phyloP scores from a whole-genome alignment of 2,888 invertebrate genomes.

The Dicranocentrus wangi region DNA sequence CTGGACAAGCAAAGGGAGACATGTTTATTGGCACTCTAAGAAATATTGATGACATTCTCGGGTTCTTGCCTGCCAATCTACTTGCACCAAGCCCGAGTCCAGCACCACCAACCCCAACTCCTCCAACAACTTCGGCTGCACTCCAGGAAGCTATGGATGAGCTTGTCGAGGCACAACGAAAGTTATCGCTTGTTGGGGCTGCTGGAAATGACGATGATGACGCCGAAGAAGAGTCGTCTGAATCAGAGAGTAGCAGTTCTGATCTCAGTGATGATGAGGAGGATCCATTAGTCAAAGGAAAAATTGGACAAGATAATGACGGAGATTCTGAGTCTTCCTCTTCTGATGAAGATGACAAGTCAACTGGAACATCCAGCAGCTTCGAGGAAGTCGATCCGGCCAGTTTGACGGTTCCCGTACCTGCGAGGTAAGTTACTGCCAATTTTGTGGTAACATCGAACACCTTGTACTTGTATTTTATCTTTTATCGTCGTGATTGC shows the following conservation, averaged over 20 bases:
- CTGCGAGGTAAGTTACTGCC: slow-evolving; percentile 37
- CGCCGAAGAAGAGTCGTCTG: slow-evolving; percentile 11
- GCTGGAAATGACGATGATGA: slow-evolving; percentile 45
- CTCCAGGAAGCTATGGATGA: slow-evolving; percentile 62
- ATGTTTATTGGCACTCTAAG: slow-evolving; percentile 88
- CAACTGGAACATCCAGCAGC: slow-evolving; percentile 70
- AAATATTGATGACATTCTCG: slow-evolving; percentile 92
- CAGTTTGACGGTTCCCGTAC: slow-evolving; percentile 82
- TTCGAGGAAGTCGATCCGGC: slow-evolving; percentile 81
- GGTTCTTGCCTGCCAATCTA: slow-evolving; percentile 75
- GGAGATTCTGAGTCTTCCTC: slow-evolving; percentile 76
- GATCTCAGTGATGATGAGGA: slow-evolving; percentile 66
- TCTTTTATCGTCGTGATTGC: slow-evolving; percentile 43
- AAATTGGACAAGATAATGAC: slow-evolving; percentile 72
- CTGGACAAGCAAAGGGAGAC: background rate
- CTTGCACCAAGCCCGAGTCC: slow-evolving; percentile 64
- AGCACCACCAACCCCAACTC: slow-evolving; percentile 44
- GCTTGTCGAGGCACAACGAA: slow-evolving; percentile 54
- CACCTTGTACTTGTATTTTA: background rate
- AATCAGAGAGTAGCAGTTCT: slow-evolving; percentile 39
- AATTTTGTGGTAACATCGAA: too few relatives aligned
- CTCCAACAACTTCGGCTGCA: slow-evolving; percentile 25
- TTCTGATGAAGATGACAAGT: slow-evolving; percentile 78
- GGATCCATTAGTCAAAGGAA: slow-evolving; percentile 71
- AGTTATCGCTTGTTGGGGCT: slow-evolving; percentile 40